Evolutionary conservation across 2,113 vertebrate species (phyloP), one percentile per base, ranked within the genome.

Genomic region (Elephas maximus): DNA sequence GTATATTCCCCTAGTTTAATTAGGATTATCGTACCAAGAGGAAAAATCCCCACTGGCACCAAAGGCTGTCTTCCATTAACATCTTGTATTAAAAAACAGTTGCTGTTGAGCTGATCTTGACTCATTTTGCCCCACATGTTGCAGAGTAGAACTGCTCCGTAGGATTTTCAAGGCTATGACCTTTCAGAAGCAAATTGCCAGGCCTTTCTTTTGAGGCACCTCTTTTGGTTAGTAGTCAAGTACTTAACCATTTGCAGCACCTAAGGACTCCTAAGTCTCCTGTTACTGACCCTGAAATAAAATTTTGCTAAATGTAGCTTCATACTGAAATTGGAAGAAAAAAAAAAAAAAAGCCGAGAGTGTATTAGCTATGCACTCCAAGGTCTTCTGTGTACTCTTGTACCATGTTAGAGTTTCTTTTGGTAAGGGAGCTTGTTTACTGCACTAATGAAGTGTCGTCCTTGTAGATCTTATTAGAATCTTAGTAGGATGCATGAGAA

Each of bases 221-320:
- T 4, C 20, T 41, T 41, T 20, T 33, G 67, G 67, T 71, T 30
- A 71, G 28, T 30, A 69, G 67, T 15, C 33, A 15, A 71, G 30
- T 30, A 71, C 67, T 30, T 57, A 57, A 17, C 15, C 33, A 33
- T 71, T 71, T n/a, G 33, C 33, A n/a, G 12, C 67, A 69, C 10
- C 67, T 69, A 30, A 33, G 30, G 69, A 71, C 30, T n/a, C 14
- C 33, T 14, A 71, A 97, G 65, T 30, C 5, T 17, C 84, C n/a
- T 48, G 48, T 97, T 97, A 71, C 73, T 96, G 65, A 79, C 24
- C 8, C 81, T 94, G 89, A 86, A 98, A 89, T 96, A 93, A 97
- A 98, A 97, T 94, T 95, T 96, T 37, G 87, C 26, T 85, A 96
- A 97, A 91, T 93, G 0, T 96, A 98, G 33, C 10, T 0, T 93